Conservation (phyloP, 2,797 vertebrate genomes). For the Manis crassicaudata region DNA sequence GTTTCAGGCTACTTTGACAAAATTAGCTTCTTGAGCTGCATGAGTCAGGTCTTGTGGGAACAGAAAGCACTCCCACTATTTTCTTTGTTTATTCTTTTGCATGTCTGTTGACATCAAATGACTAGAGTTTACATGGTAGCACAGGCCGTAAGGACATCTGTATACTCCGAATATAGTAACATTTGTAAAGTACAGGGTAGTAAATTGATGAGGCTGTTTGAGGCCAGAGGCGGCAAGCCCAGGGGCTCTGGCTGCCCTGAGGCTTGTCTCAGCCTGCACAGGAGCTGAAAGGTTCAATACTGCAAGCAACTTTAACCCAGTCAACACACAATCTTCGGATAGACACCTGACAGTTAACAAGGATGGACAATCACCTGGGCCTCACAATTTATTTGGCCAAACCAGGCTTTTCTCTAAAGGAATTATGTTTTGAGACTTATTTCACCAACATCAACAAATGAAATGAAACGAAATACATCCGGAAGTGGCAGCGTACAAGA, state of each 20-base stretch:
- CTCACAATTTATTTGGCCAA: background rate
- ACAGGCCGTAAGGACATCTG: background rate
- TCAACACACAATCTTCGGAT: background rate
- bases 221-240: background rate
- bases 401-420: background rate
- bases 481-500: background rate
- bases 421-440: background rate
- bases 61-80: background rate
- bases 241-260: background rate
- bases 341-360: background rate
- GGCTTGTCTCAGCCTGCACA: background rate
- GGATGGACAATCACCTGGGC: background rate
- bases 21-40: background rate
- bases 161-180: background rate
- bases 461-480: background rate
- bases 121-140: constrained; percentile 5
- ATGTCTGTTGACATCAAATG: constrained; percentile 22
- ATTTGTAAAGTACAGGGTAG: background rate
- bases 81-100: constrained; percentile 29
- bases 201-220: constrained; percentile 5
- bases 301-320: background rate
- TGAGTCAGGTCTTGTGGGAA: background rate
- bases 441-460: background rate
- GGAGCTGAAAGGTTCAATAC: background rate
- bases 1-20: background rate